Conservation (phyloP, 2,888 invertebrate species). For the Notocelia uddmanniana region DNA sequence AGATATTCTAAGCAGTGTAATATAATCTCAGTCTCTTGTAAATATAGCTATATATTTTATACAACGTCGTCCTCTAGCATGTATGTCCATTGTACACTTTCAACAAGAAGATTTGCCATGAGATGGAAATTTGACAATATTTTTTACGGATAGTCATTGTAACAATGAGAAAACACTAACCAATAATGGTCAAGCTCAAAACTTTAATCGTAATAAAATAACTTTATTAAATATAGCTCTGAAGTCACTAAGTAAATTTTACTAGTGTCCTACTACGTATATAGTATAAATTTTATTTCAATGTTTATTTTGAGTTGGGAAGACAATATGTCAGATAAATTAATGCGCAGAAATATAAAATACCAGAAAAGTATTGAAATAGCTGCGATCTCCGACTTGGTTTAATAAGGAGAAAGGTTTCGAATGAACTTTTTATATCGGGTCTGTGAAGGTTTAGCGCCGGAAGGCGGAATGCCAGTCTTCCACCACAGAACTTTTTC, state of each 20-base stretch:
- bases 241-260: not conserved
- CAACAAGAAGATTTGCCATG: no score
- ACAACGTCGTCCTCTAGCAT: no score
- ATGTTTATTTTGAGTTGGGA: not conserved
- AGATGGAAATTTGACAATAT: no score
- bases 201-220: not conserved
- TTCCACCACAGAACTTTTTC: slow-evolving; percentile 24
- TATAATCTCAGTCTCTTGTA: no score
- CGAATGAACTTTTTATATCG: slow-evolving; percentile 33
- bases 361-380: not conserved
- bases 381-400: slow-evolving; percentile 11
- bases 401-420: slow-evolving; percentile 35
- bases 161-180: not conserved
- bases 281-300: no score
- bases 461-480: slow-evolving; percentile 27
- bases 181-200: not conserved
- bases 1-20: not conserved
- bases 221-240: not conserved
- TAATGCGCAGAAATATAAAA: not conserved
- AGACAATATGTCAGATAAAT: slow-evolving; percentile 45
- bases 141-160: no score
- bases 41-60: no score
- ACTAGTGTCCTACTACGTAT: not conserved
- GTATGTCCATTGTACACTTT: no score
- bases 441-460: slow-evolving; percentile 21